Percentiles rank a stretch among this genome's conserved stretches.
These are phyloP conservation scores for Sinodicranocentrus sp. DNA, from an alignment of 2,888 invertebrate genomes.

Conservation along the genomic window DNA sequence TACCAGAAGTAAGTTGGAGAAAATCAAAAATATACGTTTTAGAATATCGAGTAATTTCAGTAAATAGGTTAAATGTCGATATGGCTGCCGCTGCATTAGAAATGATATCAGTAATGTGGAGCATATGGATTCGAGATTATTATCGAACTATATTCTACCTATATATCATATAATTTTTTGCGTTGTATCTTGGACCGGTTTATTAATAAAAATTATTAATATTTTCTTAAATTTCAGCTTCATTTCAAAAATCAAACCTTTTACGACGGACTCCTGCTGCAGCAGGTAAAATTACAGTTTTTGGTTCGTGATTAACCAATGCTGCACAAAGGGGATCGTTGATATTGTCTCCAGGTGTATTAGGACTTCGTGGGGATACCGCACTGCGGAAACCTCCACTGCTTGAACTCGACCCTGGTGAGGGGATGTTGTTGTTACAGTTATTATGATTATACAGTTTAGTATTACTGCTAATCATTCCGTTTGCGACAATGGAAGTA, in stretches of 20 bases:
- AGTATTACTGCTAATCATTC: slow-evolving; percentile 46
- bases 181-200: slow-evolving; percentile 51
- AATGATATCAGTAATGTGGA: not conserved
- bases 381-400: slow-evolving; percentile 58
- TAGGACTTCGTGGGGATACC: slow-evolving; percentile 47
- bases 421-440: slow-evolving; percentile 60
- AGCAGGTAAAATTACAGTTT: slow-evolving; percentile 76
- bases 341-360: slow-evolving; percentile 54
- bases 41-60: no score
- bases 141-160: no score
- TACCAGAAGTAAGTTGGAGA: no score
- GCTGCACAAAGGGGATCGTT: slow-evolving; percentile 53
- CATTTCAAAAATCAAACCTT: slow-evolving; percentile 72
- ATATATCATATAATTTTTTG: slow-evolving; percentile 18
- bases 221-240: slow-evolving; percentile 9
- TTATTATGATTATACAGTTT: slow-evolving; percentile 52
- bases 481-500: slow-evolving; percentile 45
- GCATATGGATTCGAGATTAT: not conserved
- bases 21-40: no score
- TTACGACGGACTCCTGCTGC: slow-evolving; percentile 74
- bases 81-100: slow-evolving; percentile 41
- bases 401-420: slow-evolving; percentile 51
- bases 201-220: slow-evolving; percentile 37
- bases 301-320: slow-evolving; percentile 72
- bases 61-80: no score